Evolutionary conservation across 2,113 vertebrate species (phyloP).

Genomic region (Channa argus): DNA sequence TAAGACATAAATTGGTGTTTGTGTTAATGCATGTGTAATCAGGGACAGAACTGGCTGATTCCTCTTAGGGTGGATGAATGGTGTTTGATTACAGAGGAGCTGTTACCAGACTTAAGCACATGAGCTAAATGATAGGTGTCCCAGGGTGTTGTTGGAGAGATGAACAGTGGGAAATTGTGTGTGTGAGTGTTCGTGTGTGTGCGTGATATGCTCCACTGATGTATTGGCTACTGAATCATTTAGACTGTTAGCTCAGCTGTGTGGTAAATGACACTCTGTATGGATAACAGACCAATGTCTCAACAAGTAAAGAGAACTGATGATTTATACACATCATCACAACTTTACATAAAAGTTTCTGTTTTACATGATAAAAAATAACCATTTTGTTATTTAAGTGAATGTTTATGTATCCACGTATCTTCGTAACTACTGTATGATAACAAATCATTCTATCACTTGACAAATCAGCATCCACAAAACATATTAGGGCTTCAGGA

Average conservation of each 20-base stretch:
- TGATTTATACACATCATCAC: neutral
- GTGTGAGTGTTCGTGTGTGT: neutral
- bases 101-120: constrained; percentile 12
- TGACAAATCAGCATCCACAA: neutral
- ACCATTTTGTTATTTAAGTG: neutral
- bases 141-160: neutral
- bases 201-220: constrained; percentile 8
- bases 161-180: neutral
- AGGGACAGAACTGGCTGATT: constrained; percentile 7
- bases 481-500: constrained; percentile 7
- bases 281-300: neutral
- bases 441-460: no score
- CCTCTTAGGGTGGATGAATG: constrained; percentile 18
- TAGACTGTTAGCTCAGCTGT: neutral
- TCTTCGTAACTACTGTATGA: no score
- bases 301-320: neutral
- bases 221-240: constrained; percentile 8
- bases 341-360: constrained; percentile 4
- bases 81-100: constrained; percentile 34
- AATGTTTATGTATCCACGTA: neutral
- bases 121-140: constrained; percentile 8
- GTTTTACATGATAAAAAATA: neutral
- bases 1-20: constrained; percentile 16
- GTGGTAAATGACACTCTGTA: constrained; percentile 1
- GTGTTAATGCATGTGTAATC: constrained; percentile 13